Evolutionary conservation across 2,113 vertebrate species (phyloP).

Genomic region (Steatornis caripensis): DNA sequence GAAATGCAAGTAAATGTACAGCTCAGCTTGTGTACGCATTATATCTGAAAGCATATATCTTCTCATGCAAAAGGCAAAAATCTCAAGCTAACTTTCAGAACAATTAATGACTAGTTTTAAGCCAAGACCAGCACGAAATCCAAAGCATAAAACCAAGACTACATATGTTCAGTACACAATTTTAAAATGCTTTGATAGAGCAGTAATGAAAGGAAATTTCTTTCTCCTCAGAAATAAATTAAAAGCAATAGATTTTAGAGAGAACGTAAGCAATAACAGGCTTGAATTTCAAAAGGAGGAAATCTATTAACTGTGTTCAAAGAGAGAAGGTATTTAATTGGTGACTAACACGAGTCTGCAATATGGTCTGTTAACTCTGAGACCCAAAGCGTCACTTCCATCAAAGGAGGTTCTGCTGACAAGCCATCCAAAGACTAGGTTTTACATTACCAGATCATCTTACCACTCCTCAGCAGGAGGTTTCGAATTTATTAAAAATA

Average conservation of each 20-base stretch:
- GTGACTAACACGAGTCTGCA: not conserved
- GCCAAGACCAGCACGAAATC: not conserved
- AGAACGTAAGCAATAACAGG: not conserved
- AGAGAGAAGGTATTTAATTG: constrained; percentile 52
- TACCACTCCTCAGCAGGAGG: not conserved
- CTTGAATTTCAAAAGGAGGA: constrained; percentile 40
- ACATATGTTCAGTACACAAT: not conserved
- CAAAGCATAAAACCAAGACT: not conserved
- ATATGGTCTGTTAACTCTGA: constrained; percentile 15
- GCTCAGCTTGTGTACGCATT: not conserved
- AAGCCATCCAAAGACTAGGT: not conserved
- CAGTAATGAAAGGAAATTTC: constrained; percentile 33
- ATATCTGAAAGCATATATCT: not conserved
- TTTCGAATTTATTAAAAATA: not conserved
- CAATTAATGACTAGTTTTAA: not conserved
- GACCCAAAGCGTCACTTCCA: not conserved
- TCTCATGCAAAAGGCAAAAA: not conserved
- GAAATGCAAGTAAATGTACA: not conserved
- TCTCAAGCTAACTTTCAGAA: not conserved
- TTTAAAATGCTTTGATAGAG: constrained; percentile 25
- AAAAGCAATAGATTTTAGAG: constrained; percentile 23
- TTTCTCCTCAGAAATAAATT: constrained; percentile 38
- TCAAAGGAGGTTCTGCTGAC: not conserved
- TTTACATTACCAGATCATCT: not conserved
- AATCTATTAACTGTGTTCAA: constrained; percentile 58